These are phyloP conservation scores for Acleris emargana DNA, from an alignment of 2,888 invertebrate species.

Conservation along the genomic window DNA sequence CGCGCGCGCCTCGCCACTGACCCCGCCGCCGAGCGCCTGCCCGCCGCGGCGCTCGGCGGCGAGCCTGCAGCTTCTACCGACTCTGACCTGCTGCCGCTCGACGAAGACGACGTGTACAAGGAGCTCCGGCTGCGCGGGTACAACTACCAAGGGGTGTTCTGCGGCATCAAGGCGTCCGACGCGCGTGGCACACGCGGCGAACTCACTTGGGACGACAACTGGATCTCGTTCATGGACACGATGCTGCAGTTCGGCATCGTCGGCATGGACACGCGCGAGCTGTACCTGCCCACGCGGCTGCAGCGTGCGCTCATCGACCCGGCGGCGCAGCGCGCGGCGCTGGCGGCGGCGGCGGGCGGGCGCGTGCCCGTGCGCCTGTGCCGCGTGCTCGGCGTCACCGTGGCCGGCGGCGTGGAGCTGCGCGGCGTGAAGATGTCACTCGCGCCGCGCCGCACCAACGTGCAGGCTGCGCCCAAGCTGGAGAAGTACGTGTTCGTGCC, in stretches of 20 bases:
- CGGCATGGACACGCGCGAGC: constrained; percentile 88
- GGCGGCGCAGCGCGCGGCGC: constrained; percentile 81
- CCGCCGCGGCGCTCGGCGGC: constrained; percentile 60
- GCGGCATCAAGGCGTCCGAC: constrained; percentile 90
- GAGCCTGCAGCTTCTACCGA: constrained; percentile 50
- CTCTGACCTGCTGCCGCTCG: constrained; percentile 79
- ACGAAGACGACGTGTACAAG: constrained; percentile 90
- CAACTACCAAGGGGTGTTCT: constrained; percentile 92
- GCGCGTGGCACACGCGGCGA: constrained; percentile 88
- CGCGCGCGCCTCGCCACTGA: constrained; percentile 86
- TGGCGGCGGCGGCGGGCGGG: constrained; percentile 50
- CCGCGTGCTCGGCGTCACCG: constrained; percentile 87
- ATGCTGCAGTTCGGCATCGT: constrained; percentile 97
- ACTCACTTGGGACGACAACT: constrained; percentile 94
- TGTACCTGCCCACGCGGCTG: constrained; percentile 95
- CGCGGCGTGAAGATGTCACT: constrained; percentile 95
- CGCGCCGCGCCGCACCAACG: constrained; percentile 92
- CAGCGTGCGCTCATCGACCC: constrained; percentile 93
- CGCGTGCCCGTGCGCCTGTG: constrained; percentile 87
- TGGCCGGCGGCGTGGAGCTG: constrained; percentile 93
- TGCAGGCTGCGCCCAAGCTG: constrained; percentile 90
- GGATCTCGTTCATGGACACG: constrained; percentile 98
- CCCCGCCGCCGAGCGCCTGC: constrained; percentile 85
- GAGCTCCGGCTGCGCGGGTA: constrained; percentile 93
- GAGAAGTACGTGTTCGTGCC: constrained; percentile 94